Conservation (phyloP, 2,888 invertebrate species). For the Xylocampa areola region DNA sequence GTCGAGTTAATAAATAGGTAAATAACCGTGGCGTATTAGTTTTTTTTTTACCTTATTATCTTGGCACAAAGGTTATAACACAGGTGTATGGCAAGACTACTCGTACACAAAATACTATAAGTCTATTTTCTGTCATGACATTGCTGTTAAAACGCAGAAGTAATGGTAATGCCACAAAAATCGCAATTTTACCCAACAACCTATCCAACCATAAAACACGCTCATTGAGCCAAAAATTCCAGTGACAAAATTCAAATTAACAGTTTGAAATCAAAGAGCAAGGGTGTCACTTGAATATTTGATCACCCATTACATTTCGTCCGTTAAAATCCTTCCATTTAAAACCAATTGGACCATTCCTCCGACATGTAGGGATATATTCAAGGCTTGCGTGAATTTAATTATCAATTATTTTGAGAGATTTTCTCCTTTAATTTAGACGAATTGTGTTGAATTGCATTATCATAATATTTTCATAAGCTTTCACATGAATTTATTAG, state of each 20-base stretch:
- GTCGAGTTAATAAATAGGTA: too few species aligned
- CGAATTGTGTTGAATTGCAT: not conserved
- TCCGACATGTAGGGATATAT: conserved; percentile 7
- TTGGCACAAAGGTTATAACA: too few species aligned
- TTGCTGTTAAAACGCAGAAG: not conserved
- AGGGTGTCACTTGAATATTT: conserved; percentile 50
- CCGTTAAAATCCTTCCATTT: conserved; percentile 46
- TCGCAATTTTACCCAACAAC: conserved; percentile 12
- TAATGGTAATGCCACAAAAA: not conserved
- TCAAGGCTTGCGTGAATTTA: conserved; percentile 7
- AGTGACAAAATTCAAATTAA: conserved; percentile 39
- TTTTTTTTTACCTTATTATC: too few species aligned
- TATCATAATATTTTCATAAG: too few species aligned
- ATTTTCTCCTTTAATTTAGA: not conserved
- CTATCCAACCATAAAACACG: conserved; percentile 23
- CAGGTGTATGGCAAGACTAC: too few species aligned
- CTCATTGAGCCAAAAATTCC: conserved; percentile 23
- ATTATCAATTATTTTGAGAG: conserved; percentile 16
- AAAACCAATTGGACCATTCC: conserved; percentile 35
- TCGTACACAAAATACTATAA: too few species aligned
- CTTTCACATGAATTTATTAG: too few species aligned
- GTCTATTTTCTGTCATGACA: not conserved
- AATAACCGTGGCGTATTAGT: too few species aligned
- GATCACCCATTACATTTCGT: conserved; percentile 38
- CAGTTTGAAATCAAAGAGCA: conserved; percentile 41